Conservation (phyloP, 2,888 invertebrate genomes). For the Leptinotarsa tumamoca region DNA sequence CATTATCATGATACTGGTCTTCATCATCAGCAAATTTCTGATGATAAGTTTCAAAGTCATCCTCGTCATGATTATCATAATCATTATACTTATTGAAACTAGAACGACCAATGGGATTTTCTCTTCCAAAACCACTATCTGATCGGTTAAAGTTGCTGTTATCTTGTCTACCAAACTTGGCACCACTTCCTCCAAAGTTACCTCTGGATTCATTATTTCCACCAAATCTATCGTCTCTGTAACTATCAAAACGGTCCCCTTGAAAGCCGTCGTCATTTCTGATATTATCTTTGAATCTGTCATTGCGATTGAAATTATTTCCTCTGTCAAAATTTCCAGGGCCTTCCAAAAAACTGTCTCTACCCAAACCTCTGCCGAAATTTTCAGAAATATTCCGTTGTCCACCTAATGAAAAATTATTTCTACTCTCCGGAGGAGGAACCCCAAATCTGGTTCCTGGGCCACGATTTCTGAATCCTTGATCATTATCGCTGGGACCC, state of each 20-base stretch:
- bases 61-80: conserved; percentile 45
- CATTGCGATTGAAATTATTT: conserved; percentile 40
- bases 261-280: conserved; percentile 15
- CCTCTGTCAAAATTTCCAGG: conserved; percentile 41
- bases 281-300: conserved; percentile 31
- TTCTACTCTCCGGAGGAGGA: conserved; percentile 24
- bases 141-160: conserved; percentile 16
- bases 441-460: conserved; percentile 32
- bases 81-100: conserved; percentile 30
- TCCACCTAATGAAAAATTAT: conserved; percentile 32
- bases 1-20: conserved; percentile 35
- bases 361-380: conserved; percentile 33
- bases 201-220: conserved; percentile 26
- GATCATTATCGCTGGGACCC: conserved; percentile 25
- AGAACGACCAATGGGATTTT: conserved; percentile 18
- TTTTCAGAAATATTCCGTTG: conserved; percentile 38
- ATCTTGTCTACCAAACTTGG: conserved; percentile 21
- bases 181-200: conserved; percentile 25
- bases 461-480: conserved; percentile 21
- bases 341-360: conserved; percentile 34
- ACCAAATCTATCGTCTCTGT: conserved; percentile 32
- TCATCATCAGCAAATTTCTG: conserved; percentile 51
- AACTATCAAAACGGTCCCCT: conserved; percentile 35
- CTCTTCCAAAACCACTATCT: conserved; percentile 18
- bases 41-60: conserved; percentile 53